Percentiles rank a stretch among this genome's conserved stretches.
phyloP scores from a whole-genome alignment of 1,140 invertebrate species.

The Dreissena rostriformis region DNA sequence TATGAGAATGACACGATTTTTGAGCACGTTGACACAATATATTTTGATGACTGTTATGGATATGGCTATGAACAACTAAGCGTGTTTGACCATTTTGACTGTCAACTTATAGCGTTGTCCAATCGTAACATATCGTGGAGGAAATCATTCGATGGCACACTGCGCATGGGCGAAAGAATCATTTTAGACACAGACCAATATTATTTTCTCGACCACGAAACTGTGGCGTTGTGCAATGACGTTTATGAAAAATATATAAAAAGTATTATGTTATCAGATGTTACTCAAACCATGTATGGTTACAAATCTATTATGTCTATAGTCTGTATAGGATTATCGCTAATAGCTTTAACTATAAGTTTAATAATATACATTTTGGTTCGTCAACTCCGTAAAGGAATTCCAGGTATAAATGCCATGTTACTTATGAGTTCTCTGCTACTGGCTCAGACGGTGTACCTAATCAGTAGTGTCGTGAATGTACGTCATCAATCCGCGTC shows the following conservation, averaged over 20 bases:
- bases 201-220: neutral
- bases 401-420: constrained; percentile 35
- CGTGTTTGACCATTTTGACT: no score
- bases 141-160: no score
- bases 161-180: no score
- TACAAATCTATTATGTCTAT: constrained; percentile 9
- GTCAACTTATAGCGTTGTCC: no score
- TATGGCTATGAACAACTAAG: no score
- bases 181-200: no score
- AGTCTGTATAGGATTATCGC: neutral
- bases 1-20: no score
- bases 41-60: no score
- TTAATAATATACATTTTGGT: constrained; percentile 7
- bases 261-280: neutral
- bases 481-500: neutral
- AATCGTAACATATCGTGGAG: no score
- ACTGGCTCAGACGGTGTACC: constrained; percentile 15
- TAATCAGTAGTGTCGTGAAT: neutral
- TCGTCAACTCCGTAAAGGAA: neutral
- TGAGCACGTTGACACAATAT: no score
- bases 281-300: neutral
- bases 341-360: neutral
- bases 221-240: neutral
- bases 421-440: neutral
- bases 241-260: constrained; percentile 7